phyloP scores from a whole-genome alignment of 2,113 vertebrate genomes.

The Perccottus glenii region DNA sequence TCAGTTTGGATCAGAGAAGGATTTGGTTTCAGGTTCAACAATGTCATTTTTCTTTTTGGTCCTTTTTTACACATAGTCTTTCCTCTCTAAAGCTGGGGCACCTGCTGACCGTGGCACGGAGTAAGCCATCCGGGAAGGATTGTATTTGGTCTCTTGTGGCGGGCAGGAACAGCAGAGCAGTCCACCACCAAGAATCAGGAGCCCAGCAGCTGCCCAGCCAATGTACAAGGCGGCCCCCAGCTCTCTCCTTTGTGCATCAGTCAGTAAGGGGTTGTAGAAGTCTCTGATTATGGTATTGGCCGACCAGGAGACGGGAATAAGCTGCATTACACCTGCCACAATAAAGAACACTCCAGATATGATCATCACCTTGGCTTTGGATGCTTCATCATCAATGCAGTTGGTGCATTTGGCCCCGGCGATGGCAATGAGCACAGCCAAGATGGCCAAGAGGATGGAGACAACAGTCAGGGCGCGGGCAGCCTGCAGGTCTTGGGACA shows the following conservation, averaged over 20 bases:
- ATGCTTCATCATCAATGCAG: slow-evolving; percentile 79
- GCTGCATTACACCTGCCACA: slow-evolving; percentile 77
- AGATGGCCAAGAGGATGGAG: slow-evolving; percentile 76
- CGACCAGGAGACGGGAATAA: slow-evolving; percentile 79
- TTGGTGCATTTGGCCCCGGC: slow-evolving; percentile 82
- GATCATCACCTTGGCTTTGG: slow-evolving; percentile 81
- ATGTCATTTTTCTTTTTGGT: slow-evolving; percentile 1
- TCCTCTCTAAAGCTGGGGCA: slow-evolving; percentile 69
- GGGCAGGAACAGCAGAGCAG: slow-evolving; percentile 81
- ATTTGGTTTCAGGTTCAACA: slow-evolving; percentile 5
- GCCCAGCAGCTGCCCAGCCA: slow-evolving; percentile 75
- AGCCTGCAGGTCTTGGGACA: slow-evolving; percentile 78
- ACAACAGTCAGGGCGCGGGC: slow-evolving; percentile 79
- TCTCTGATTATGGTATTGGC: slow-evolving; percentile 80
- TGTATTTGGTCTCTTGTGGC: slow-evolving; percentile 71
- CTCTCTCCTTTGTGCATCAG: slow-evolving; percentile 74
- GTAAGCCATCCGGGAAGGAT: slow-evolving; percentile 74
- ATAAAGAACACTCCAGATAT: slow-evolving; percentile 79
- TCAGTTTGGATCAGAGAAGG: slow-evolving; percentile 9
- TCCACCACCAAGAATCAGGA: slow-evolving; percentile 74
- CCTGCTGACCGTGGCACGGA: slow-evolving; percentile 66
- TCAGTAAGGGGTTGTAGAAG: slow-evolving; percentile 79
- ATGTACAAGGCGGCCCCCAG: slow-evolving; percentile 78
- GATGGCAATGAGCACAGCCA: slow-evolving; percentile 77
- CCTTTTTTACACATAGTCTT: slow-evolving; percentile 76